Percentiles rank a stretch among this genome's conserved stretches.
phyloP scores from a whole-genome alignment of 2,113 vertebrate genomes.

The Microtus ochrogaster region DNA sequence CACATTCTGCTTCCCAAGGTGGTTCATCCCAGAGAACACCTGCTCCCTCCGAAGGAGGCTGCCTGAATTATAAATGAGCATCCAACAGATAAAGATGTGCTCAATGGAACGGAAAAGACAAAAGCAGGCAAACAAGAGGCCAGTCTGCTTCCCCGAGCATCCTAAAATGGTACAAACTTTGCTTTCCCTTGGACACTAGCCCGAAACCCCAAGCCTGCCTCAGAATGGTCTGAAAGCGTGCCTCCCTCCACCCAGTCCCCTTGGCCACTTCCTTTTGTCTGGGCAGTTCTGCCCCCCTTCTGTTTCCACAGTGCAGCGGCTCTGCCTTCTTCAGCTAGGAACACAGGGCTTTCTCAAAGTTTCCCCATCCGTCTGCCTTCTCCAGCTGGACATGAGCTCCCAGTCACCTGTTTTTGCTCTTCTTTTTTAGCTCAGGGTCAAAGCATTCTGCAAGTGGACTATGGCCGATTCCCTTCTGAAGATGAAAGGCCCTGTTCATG shows the following conservation, averaged over 20 bases:
- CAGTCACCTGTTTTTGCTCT: background rate
- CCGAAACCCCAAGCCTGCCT: background rate
- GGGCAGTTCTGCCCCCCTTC: background rate
- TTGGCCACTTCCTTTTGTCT: background rate
- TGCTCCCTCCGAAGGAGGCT: constrained; percentile 70
- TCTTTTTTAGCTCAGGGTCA: background rate
- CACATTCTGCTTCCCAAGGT: constrained; percentile 62
- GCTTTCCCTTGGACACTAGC: background rate
- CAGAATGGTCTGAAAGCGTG: background rate
- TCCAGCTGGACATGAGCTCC: background rate
- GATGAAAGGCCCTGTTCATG: background rate
- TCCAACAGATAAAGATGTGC: constrained; percentile 44
- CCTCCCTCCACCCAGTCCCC: background rate
- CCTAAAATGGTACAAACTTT: background rate
- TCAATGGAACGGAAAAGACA: constrained; percentile 4
- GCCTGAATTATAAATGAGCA: constrained; percentile 62
- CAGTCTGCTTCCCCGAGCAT: background rate
- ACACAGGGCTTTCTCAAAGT: background rate
- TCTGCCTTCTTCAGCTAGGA: background rate
- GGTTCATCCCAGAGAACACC: constrained; percentile 69
- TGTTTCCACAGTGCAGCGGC: background rate
- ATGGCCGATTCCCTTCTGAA: background rate
- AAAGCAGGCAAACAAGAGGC: constrained; percentile 31
- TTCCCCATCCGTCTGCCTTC: background rate
- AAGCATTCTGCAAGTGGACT: background rate